Evolutionary conservation across 2,797 vertebrate genomes (phyloP).

Genomic region (Podarcis lilfordi): DNA sequence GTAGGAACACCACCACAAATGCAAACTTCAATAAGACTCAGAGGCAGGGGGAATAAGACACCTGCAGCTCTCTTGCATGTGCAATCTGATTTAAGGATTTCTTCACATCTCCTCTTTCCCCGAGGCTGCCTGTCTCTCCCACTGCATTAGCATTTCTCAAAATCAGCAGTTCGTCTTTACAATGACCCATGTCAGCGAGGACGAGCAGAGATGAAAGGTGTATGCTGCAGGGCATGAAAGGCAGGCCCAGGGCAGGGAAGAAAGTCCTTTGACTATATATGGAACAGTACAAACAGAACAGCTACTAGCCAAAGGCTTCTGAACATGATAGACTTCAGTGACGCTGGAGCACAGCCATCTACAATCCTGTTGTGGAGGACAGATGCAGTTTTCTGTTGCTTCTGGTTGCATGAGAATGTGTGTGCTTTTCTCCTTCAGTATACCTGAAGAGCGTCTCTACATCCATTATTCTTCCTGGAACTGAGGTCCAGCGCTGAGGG

Average conservation of each 20-base stretch:
- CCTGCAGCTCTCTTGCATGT: accelerated
- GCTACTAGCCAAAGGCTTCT: neutral
- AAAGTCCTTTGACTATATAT: neutral
- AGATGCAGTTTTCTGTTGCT: neutral
- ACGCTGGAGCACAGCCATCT: neutral
- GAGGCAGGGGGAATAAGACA: neutral
- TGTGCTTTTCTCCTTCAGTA: too few relatives aligned
- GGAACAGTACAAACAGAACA: neutral
- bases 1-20: neutral
- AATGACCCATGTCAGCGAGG: neutral
- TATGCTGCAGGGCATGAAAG: neutral
- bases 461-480: too few relatives aligned
- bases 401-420: neutral
- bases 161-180: neutral
- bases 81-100: neutral
- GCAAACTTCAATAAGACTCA: neutral
- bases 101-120: neutral
- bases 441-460: too few relatives aligned
- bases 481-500: too few relatives aligned
- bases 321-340: neutral
- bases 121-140: neutral
- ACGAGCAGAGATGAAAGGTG: neutral
- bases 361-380: neutral
- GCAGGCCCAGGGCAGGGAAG: neutral
- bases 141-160: neutral